phyloP scores from a whole-genome alignment of 2,797 vertebrate species.

The Nasua narica region DNA sequence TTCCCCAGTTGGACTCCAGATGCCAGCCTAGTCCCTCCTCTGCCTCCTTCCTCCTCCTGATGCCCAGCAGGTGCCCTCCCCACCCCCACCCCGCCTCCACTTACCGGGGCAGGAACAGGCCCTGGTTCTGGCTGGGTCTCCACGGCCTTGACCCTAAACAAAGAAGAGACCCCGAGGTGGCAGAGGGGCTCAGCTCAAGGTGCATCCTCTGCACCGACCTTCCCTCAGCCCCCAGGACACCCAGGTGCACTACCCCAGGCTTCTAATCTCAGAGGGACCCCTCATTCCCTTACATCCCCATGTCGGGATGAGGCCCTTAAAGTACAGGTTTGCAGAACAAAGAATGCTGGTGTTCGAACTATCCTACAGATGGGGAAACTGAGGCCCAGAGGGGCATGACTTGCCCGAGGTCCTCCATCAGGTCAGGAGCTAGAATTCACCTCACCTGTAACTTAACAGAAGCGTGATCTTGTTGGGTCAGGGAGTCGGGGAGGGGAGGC shows the following conservation, averaged over 20 bases:
- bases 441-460: neutral
- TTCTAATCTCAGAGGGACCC: neutral
- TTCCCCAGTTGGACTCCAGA: neutral
- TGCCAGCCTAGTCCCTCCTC: neutral
- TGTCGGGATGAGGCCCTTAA: neutral
- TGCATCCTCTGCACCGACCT: neutral
- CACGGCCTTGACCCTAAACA: neutral
- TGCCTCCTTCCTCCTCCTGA: neutral
- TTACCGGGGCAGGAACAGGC: constrained; percentile 34
- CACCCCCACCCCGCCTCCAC: neutral
- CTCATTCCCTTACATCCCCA: neutral
- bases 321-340: neutral
- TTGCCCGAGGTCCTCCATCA: neutral
- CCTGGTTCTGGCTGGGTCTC: neutral
- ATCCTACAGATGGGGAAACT: neutral
- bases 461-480: neutral
- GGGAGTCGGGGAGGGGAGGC: neutral
- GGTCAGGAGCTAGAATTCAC: neutral
- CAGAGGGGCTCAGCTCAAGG: neutral
- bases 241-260: neutral
- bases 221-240: neutral
- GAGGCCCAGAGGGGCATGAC: neutral
- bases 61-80: too few relatives aligned
- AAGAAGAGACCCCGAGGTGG: neutral
- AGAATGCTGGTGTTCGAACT: neutral